Base-by-base conservation (phyloP, 2,113 vertebrate genomes). In the Eupsittula cactorum region DNA sequence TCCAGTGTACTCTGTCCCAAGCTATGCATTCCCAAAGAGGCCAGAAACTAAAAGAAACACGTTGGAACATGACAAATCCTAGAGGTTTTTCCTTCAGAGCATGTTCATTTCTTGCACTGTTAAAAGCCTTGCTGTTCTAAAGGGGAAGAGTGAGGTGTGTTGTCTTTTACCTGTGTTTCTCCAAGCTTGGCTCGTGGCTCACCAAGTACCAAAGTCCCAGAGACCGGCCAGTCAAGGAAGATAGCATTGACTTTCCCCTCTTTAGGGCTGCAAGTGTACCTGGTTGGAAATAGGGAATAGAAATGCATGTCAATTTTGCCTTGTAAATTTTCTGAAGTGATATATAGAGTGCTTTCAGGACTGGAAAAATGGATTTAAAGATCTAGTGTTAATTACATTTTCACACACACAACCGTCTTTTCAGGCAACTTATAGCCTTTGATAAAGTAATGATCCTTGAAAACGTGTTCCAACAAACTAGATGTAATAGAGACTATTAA, bases 241-340 rank as follows among this genome's bases (percentile, higher is more conserved):
- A 99, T 53, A 12, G 99, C 99, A 73, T 98, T 99, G 65, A 99
- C 83, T 19, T 89, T 57, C 29, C 98, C 97, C 53, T 98, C 97
- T 96, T 98, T 86, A 13, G 98, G 97, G 88, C 90, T 99, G 82
- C 85, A 97, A 4, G 99, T 99, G 94, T 99, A 99, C 99, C 99
- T 99, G 91, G 84, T 79, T 90, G 55, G 79, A 92, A 85, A 79
- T 4, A 10, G 13, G 37, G 19, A 90, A 76, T 29, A 94, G 63
- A 82, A 88, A 71, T 2, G 10, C 44, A 13, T 1, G 4, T 88
- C n/a, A 86, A 35, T 29, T 94, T 87, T 73, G 16, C 28, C 39
- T 12, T 68, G 15, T 31, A 60, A 35, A 10, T 55, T 24, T 82
- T 82, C 63, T 46, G 33, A 70, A 80, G 24, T 7, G 1, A 68